Evolutionary conservation across 2,888 invertebrate genomes (phyloP), one percentile per base, ranked within the genome.

Genomic region (Ellobium chinense): DNA sequence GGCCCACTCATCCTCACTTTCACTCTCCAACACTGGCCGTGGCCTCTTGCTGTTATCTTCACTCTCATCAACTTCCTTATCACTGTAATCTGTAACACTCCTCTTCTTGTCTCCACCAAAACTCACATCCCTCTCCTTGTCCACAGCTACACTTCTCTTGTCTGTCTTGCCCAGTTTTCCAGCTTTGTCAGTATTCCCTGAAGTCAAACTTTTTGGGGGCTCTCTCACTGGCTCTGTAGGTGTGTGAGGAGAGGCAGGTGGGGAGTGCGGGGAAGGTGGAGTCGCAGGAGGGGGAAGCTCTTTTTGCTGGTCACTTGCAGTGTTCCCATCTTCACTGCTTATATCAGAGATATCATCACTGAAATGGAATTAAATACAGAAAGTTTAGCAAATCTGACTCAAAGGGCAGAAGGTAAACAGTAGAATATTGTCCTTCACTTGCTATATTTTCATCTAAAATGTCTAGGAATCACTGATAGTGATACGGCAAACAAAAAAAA

Each of bases 271-370:
- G 2, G 37, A 27, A 27, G 27, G n/a, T 9, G 34, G 34, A 24
- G 76, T 24, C 1, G 31, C 31, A 18, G 14, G 56, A 2, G 18
- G 31, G 29, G 27, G 29, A 31, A 34, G 24, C 58, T 70, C 31
- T 58, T 60, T 60, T 5, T 63, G 39, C 29, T 70, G 58, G 21
- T 31, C 70, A 24, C 29, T 36, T 29, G 65, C 77, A 54, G 39
- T 70, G 24, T 74, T 34, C 63, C 63, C 70, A 62, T 73, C 65
- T n/a, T 82, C 74, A 62, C 68, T 80, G 66, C 79, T 79, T 31
- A 79, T 79, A 34, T 79, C 79, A 2, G 79, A 79, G 34, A 79
- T 62, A 24, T 79, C 73, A 9, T 79, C 79, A 58, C 79, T 79
- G 79, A 29, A 72, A 72, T 27, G 5, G 7, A 31, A 72, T n/a